phyloP scores from a whole-genome alignment of 2,113 vertebrate species.

The Leptosomus discolor region DNA sequence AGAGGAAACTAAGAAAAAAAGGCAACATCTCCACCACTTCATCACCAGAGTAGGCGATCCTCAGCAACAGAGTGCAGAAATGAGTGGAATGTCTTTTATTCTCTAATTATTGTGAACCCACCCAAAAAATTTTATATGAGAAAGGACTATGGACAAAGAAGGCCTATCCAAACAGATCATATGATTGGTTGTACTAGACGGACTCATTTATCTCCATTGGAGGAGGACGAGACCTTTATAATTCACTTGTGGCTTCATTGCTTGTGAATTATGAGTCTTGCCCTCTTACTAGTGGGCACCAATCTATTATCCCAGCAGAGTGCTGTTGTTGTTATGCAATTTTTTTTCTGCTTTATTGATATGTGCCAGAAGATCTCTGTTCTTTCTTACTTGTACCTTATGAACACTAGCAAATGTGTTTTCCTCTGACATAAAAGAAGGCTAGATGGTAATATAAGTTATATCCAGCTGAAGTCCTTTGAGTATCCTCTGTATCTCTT shows the following conservation, averaged over 20 bases:
- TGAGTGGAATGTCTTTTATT: not conserved
- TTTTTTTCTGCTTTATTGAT: not conserved
- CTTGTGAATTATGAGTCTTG: slow-evolving; percentile 33
- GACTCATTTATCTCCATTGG: slow-evolving; percentile 37
- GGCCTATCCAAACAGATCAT: not conserved
- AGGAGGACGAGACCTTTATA: slow-evolving; percentile 32
- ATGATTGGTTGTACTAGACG: not conserved
- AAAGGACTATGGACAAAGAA: not conserved
- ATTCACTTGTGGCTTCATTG: slow-evolving; percentile 48
- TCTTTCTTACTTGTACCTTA: not conserved
- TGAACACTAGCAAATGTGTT: not conserved
- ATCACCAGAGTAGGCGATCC: not conserved
- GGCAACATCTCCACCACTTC: not conserved
- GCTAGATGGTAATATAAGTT: not conserved
- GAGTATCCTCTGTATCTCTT: not conserved
- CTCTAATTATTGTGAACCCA: not conserved
- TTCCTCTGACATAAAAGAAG: slow-evolving; percentile 17
- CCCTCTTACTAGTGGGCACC: not conserved
- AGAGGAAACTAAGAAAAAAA: not conserved
- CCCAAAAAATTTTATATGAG: not conserved
- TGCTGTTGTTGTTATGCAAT: not conserved
- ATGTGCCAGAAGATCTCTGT: not conserved
- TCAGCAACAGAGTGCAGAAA: not conserved
- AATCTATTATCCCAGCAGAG: not conserved
- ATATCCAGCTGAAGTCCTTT: not conserved